Percentiles rank a stretch among this genome's conserved stretches.
Evolutionary conservation across 2,113 vertebrate species (phyloP).

Genomic region (Platycercus adscitus): DNA sequence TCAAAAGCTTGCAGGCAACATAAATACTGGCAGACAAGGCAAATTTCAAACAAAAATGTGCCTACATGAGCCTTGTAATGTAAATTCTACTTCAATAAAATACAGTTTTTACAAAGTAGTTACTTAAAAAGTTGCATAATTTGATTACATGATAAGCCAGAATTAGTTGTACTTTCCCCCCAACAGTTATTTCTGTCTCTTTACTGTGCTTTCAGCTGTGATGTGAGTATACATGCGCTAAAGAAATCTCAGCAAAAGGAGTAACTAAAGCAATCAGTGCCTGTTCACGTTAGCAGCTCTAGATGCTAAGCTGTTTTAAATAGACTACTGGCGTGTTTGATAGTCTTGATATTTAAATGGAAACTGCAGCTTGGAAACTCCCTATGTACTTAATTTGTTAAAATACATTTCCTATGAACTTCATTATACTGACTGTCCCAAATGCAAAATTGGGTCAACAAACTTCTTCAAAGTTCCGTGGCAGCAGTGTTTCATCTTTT

Average conservation of each 20-base stretch:
- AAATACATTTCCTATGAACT: not conserved
- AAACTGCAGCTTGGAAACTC: not conserved
- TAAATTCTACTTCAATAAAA: not conserved
- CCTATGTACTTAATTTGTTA: not conserved
- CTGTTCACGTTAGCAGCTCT: constrained; percentile 1
- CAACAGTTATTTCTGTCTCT: constrained; percentile 32
- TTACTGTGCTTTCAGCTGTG: constrained; percentile 5
- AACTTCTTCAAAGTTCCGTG: not conserved
- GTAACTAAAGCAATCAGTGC: not conserved
- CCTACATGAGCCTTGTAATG: not conserved
- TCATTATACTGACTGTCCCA: not conserved
- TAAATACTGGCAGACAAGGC: not conserved
- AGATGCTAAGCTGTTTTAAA: not conserved
- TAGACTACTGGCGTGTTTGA: not conserved
- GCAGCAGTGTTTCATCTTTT: not conserved
- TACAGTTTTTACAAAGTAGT: not conserved
- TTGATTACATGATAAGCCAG: not conserved
- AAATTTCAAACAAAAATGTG: not conserved
- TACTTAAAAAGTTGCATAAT: not conserved
- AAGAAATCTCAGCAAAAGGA: constrained; percentile 14
- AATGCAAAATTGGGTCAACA: not conserved
- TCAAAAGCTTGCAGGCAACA: not conserved
- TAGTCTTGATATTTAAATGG: constrained; percentile 15
- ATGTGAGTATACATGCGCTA: not conserved
- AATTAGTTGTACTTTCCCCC: not conserved